Percentiles rank a stretch among this genome's conserved stretches.
These are phyloP conservation scores for Drosophila nannoptera DNA, from an alignment of 1,140 invertebrate genomes.

Conservation along the genomic window DNA sequence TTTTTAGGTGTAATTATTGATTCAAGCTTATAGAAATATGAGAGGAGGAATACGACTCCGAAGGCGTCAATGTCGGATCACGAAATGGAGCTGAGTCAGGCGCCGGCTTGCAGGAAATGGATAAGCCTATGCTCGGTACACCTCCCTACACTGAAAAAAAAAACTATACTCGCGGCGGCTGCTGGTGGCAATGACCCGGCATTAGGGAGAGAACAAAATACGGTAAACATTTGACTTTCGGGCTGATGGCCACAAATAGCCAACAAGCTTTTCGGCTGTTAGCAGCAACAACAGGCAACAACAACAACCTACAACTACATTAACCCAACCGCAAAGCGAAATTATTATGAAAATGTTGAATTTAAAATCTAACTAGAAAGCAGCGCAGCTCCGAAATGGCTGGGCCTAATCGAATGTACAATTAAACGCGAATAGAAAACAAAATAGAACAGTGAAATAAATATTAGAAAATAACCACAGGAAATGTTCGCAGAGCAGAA, in stretches of 20 bases:
- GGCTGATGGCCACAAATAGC: slow-evolving; percentile 57
- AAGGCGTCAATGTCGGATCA: not conserved
- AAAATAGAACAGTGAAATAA: slow-evolving; percentile 24
- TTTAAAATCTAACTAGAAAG: slow-evolving; percentile 50
- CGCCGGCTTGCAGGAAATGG: not conserved
- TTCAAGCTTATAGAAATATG: not conserved
- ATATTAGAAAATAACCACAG: slow-evolving; percentile 45
- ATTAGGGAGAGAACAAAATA: slow-evolving; percentile 5
- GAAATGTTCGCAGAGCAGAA: slow-evolving; percentile 45
- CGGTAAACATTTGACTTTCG: slow-evolving; percentile 10
- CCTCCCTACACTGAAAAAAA: not conserved
- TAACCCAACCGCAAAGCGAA: slow-evolving; percentile 30
- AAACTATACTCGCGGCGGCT: slow-evolving; percentile 11
- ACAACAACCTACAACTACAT: slow-evolving; percentile 1
- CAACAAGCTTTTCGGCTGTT: slow-evolving; percentile 33
- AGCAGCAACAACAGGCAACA: slow-evolving; percentile 12
- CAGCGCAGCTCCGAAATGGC: slow-evolving; percentile 36
- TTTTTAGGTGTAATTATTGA: not conserved
- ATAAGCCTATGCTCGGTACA: too few species aligned
- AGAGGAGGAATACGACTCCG: not conserved
- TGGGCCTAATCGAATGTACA: slow-evolving; percentile 39
- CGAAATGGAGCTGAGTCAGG: not conserved
- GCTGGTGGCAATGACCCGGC: slow-evolving; percentile 38
- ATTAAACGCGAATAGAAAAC: slow-evolving; percentile 62
- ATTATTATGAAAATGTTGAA: slow-evolving; percentile 40